Evolutionary conservation across 2,888 invertebrate genomes (phyloP).

Genomic region (Epinotia ramella): DNA sequence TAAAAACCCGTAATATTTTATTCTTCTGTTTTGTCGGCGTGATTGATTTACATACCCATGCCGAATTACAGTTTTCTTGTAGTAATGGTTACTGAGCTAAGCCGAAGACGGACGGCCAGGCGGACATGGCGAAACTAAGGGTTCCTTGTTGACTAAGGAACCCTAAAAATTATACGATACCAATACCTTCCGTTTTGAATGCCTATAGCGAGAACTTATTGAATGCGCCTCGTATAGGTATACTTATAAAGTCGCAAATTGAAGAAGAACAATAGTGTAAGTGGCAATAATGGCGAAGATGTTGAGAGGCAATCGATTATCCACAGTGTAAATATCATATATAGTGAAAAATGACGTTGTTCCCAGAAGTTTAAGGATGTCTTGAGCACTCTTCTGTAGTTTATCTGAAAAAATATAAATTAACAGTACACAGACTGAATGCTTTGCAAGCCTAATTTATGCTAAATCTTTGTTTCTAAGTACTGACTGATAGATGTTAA

Average conservation of each 20-base stretch:
- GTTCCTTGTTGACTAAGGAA: too few relatives aligned
- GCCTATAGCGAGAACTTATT: too few relatives aligned
- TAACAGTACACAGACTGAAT: background rate
- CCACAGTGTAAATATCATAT: slow-evolving; percentile 64
- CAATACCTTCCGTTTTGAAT: too few relatives aligned
- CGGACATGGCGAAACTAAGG: too few relatives aligned
- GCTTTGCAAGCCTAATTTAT: background rate
- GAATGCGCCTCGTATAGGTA: too few relatives aligned
- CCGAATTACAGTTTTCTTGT: too few relatives aligned
- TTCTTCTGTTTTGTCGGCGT: too few relatives aligned
- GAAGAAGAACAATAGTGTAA: slow-evolving; percentile 68
- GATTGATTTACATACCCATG: too few relatives aligned
- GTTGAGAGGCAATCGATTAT: slow-evolving; percentile 59
- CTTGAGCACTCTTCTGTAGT: slow-evolving; percentile 60
- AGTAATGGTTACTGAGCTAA: too few relatives aligned
- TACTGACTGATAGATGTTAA: background rate
- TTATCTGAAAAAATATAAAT: slow-evolving; percentile 54
- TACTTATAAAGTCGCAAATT: slow-evolving; percentile 63
- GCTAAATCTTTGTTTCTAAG: background rate
- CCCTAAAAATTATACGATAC: too few relatives aligned
- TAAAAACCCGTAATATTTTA: too few relatives aligned
- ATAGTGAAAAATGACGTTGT: slow-evolving; percentile 61
- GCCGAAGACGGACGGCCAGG: too few relatives aligned
- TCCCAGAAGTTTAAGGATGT: slow-evolving; percentile 61
- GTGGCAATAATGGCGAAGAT: slow-evolving; percentile 64